A percentile compares a stretch with the other conserved stretches of the same genome.
Evolutionary conservation across 2,113 vertebrate species (phyloP).

Genomic region (Trogon melanurus): DNA sequence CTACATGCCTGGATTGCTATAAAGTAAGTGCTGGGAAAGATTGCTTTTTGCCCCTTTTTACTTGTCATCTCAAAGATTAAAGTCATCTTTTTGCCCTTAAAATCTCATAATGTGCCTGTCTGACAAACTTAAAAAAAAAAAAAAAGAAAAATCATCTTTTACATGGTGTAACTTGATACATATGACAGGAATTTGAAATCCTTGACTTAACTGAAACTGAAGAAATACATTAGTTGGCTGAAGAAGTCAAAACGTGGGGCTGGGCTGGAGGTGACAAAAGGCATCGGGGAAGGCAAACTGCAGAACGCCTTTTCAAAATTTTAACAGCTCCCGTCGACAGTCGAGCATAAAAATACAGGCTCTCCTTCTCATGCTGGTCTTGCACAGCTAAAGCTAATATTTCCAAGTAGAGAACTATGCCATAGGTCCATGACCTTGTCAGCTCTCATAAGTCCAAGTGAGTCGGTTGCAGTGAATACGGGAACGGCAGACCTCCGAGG

Average conservation of each 20-base stretch:
- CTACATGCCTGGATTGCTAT: neutral
- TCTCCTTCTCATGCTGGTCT: neutral
- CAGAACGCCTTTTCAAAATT: neutral
- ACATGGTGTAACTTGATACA: neutral
- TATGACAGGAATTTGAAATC: neutral
- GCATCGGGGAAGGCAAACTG: neutral
- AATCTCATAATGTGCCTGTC: neutral
- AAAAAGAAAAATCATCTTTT: neutral
- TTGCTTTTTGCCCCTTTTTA: conserved; percentile 1
- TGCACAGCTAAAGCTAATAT: conserved; percentile 2
- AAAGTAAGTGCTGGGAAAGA: neutral
- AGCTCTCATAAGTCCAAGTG: conserved; percentile 14
- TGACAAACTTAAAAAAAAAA: neutral
- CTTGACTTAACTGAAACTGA: neutral
- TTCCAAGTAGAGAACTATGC: conserved; percentile 6
- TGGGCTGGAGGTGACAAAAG: conserved; percentile 16
- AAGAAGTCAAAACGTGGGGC: neutral
- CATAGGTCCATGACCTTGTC: conserved; percentile 21
- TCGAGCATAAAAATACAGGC: conserved; percentile 25
- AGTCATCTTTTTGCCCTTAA: neutral
- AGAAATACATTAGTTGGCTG: neutral
- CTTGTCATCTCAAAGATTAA: neutral
- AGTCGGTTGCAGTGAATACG: neutral
- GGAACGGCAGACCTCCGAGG: neutral
- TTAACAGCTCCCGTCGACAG: neutral